Base-by-base conservation (phyloP, 2,888 invertebrate species). In the Tuta absoluta region DNA sequence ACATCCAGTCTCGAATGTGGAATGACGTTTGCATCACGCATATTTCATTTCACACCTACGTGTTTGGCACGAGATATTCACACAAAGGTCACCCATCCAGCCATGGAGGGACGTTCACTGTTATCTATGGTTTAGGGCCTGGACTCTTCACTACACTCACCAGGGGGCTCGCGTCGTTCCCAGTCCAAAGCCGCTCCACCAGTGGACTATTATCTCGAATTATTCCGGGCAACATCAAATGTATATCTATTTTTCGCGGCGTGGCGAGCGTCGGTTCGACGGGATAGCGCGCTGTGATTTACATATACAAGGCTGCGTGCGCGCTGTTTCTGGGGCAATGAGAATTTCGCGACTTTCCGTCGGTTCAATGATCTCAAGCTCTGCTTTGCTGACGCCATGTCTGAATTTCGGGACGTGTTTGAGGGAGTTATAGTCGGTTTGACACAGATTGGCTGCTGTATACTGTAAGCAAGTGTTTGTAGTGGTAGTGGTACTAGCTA, bases 221-320 rank as follows among this genome's bases (percentile, higher is more conserved):
- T 80, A 86, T 87, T 87, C 86, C 82, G 79, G 79, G 85, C 81
- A 78, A 84, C 83, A 86, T 85, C 79, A 85, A 86, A 86, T 81
- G 33, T 82, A 84, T 83, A 79, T 88, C 87, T 90, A 89, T 90
- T 90, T 90, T 90, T 86, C 85, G 90, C 87, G 80, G 78, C 80
- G 82, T 74, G 75, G 71, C 76, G 76, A 73, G 81, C 80, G 67
- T 76, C 81, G 76, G 78, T 77, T 79, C 85, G 84, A 79, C 85
- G 83, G 78, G 72, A 75, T 75, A 79, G 81, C 73, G 79, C 76
- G 80, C 81, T 82, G 85, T 87, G 88, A 89, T 89, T 88, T 89
- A 88, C 84, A 89, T 89, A 88, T 89, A 88, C 84, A 81, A 78
- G 82, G 75, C 79, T 75, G 75, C 74, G 74, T 69, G 77, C 79